phyloP scores from a whole-genome alignment of 1,140 invertebrate genomes.

The Dendroctonus ponderosae region DNA sequence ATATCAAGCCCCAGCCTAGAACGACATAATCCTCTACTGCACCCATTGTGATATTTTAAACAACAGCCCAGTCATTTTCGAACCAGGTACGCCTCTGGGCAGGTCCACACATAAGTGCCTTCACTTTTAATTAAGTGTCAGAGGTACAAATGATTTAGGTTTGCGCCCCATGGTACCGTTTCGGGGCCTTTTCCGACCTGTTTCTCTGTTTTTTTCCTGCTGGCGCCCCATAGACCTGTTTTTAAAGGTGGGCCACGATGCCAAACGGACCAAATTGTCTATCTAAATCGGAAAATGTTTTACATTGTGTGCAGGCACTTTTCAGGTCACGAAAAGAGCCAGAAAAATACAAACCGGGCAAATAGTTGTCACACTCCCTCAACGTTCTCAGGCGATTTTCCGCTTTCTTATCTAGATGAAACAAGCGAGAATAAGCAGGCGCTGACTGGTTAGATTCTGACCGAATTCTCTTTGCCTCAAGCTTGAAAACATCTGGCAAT shows the following conservation, averaged over 20 bases:
- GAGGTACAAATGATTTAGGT: slow-evolving; percentile 44
- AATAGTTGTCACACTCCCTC: no score
- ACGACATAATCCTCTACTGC: no score
- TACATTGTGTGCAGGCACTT: neutral
- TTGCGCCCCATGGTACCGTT: slow-evolving; percentile 36
- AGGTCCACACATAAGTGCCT: slow-evolving; percentile 18
- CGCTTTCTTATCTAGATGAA: no score
- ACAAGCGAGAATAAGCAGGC: no score
- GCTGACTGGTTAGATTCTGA: no score
- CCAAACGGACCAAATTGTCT: neutral
- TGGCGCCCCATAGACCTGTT: slow-evolving; percentile 16
- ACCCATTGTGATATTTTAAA: no score
- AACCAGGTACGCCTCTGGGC: slow-evolving; percentile 18
- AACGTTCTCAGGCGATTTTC: no score
- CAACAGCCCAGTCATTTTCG: no score
- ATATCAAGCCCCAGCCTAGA: no score
- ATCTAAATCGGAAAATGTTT: neutral
- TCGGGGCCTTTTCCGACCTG: slow-evolving; percentile 18
- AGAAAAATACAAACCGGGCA: no score
- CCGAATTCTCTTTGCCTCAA: no score
- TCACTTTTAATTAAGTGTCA: slow-evolving; percentile 42
- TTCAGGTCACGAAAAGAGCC: neutral
- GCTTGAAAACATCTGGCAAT: no score
- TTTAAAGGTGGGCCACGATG: neutral
- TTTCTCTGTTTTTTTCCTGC: neutral